Evolutionary conservation across 1,140 invertebrate species (phyloP), one percentile per base, ranked within the genome.

Genomic region (Brachionus plicatilis): DNA sequence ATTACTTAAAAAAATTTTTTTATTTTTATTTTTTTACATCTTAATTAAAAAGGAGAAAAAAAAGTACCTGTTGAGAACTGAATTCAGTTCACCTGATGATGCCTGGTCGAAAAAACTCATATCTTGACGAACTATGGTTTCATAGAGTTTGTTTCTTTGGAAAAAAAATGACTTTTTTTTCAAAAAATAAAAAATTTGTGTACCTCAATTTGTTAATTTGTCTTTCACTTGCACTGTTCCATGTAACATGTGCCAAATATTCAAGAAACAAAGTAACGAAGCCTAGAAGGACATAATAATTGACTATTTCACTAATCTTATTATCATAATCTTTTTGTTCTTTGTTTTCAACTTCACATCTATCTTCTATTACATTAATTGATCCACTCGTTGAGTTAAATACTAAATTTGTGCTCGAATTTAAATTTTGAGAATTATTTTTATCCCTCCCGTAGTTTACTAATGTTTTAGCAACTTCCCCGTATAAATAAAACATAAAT

Each of bases 181-280:
- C 4, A 20, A 60, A 20, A 60, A 8, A 17, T 60, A 20, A 20
- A 60, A 20, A 60, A 60, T 14, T 53, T 14, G 12, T 20, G 6
- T 82, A 82, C 53, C 79, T 68, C 41, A 83, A 70, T 47, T 60
- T 47, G 41, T 68, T 68, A 4, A 83, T 70, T 83, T 83, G 82
- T 56, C 82, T 53, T 83, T 83, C 82, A 24, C 47, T 41, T 2
- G 82, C 33, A 68, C 27, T 83, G 24, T 68, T 83, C 68, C 43
- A 68, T n/a, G n/a, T 65, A 12, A 82, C 79, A 82, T 82, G 79
- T 45, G 53, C 33, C n/a, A 82, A 33, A 65, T 82, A 68, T 41
- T 82, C 43, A 37, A 68, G 41, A 65, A 82, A 5, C 9, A 82
- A 45, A 11, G 79, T 45, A 20, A 66, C 29, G 17, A 68, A 65